These are phyloP conservation scores for Trialeurodes vaporariorum DNA, from an alignment of 1,140 invertebrate genomes.

Conservation along the genomic window DNA sequence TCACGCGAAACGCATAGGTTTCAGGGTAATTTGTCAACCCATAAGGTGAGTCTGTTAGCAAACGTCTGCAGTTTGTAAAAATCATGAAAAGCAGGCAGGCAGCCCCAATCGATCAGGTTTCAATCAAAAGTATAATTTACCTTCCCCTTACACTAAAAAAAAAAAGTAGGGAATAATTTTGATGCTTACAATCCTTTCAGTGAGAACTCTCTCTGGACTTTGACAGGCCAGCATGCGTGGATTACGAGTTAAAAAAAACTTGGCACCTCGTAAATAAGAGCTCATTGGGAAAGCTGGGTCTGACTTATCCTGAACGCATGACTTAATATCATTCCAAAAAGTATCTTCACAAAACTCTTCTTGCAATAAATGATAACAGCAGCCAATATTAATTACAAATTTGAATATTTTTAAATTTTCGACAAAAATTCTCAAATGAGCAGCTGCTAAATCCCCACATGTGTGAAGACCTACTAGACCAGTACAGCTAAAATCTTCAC, in stretches of 20 bases:
- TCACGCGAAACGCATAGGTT: too few species aligned
- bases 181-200: constrained; percentile 37
- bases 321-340: constrained; percentile 21
- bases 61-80: too few species aligned
- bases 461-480: constrained; percentile 61
- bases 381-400: constrained; percentile 67
- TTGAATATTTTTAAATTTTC: constrained; percentile 39
- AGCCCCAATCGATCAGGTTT: too few species aligned
- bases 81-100: too few species aligned
- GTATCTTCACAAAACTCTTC: constrained; percentile 42
- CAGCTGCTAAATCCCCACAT: constrained; percentile 71
- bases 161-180: too few species aligned
- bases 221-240: constrained; percentile 73
- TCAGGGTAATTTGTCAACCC: too few species aligned
- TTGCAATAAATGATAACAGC: constrained; percentile 77
- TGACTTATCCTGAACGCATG: constrained; percentile 19
- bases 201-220: constrained; percentile 51
- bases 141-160: too few species aligned
- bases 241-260: constrained; percentile 53
- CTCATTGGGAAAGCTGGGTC: constrained; percentile 55
- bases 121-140: too few species aligned
- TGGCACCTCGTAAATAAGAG: constrained; percentile 40
- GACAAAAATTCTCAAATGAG: constrained; percentile 59
- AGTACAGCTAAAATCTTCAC: constrained; percentile 11
- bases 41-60: too few species aligned